phyloP scores from a whole-genome alignment of 1,140 invertebrate genomes.

The Dendrolimus kikuchii region DNA sequence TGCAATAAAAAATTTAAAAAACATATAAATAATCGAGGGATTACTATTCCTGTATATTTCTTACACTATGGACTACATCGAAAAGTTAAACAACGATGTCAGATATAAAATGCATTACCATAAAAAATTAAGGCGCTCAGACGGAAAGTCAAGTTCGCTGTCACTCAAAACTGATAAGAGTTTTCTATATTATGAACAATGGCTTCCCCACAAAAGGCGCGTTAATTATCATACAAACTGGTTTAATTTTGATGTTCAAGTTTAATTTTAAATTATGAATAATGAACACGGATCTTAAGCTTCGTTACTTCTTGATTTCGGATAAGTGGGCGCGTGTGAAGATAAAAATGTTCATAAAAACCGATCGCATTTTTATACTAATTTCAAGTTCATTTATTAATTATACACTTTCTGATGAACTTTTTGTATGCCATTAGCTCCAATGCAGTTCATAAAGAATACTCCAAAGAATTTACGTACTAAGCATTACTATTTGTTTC shows the following conservation, averaged over 20 bases:
- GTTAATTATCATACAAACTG: conserved; percentile 56
- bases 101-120: too few relatives aligned
- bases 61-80: too few relatives aligned
- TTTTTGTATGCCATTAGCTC: too few relatives aligned
- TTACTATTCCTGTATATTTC: too few relatives aligned
- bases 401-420: conserved; percentile 1
- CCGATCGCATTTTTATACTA: conserved; percentile 30
- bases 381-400: conserved; percentile 3
- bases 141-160: conserved; percentile 3
- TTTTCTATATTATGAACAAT: conserved; percentile 31
- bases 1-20: too few relatives aligned
- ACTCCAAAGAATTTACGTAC: too few relatives aligned
- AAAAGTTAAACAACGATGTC: too few relatives aligned
- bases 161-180: conserved; percentile 10
- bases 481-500: too few relatives aligned
- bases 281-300: conserved; percentile 58
- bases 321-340: conserved; percentile 42
- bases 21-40: too few relatives aligned
- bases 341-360: conserved; percentile 37
- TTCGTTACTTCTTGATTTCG: conserved; percentile 59
- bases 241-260: conserved; percentile 40
- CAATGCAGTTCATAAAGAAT: too few relatives aligned
- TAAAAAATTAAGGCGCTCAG: not conserved
- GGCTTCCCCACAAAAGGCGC: conserved; percentile 36
- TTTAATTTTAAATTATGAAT: conserved; percentile 50